Percentiles rank a stretch among this genome's conserved stretches.
phyloP scores from a whole-genome alignment of 2,888 invertebrate genomes.

The Pogonocherus hispidulus region DNA sequence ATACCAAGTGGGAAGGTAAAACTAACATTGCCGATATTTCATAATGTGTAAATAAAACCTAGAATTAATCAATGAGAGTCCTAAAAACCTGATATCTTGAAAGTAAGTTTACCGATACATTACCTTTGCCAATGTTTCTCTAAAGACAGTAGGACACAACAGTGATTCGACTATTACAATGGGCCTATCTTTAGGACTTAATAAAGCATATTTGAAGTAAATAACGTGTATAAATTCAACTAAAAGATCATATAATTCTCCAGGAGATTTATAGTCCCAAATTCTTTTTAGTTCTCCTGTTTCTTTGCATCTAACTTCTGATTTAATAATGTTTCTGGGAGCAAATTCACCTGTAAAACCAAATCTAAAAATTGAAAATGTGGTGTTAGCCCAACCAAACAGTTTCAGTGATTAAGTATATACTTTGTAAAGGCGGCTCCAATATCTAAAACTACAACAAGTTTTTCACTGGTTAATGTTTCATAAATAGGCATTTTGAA shows the following conservation, averaged over 20 bases:
- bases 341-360: conserved; percentile 92
- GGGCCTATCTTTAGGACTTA: conserved; percentile 94
- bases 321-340: conserved; percentile 89
- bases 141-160: conserved; percentile 83
- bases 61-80: no score
- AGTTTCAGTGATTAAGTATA: not conserved
- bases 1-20: conserved; percentile 88
- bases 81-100: no score
- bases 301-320: conserved; percentile 79
- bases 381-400: not conserved
- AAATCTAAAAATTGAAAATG: conserved; percentile 74
- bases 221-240: conserved; percentile 90
- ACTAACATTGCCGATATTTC: conserved; percentile 78
- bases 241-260: conserved; percentile 86
- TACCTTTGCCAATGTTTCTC: conserved; percentile 91
- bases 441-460: conserved; percentile 90
- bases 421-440: conserved; percentile 95
- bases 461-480: conserved; percentile 84
- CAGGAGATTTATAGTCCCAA: conserved; percentile 75
- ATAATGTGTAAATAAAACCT: conserved; percentile 86
- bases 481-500: conserved; percentile 83
- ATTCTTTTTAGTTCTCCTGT: conserved; percentile 75
- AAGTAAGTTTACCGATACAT: conserved; percentile 1
- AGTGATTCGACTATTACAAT: conserved; percentile 94
- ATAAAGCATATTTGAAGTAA: conserved; percentile 92